Evolutionary conservation across 2,113 vertebrate species (phyloP).

Genomic region (Erpornis zantholeuca): DNA sequence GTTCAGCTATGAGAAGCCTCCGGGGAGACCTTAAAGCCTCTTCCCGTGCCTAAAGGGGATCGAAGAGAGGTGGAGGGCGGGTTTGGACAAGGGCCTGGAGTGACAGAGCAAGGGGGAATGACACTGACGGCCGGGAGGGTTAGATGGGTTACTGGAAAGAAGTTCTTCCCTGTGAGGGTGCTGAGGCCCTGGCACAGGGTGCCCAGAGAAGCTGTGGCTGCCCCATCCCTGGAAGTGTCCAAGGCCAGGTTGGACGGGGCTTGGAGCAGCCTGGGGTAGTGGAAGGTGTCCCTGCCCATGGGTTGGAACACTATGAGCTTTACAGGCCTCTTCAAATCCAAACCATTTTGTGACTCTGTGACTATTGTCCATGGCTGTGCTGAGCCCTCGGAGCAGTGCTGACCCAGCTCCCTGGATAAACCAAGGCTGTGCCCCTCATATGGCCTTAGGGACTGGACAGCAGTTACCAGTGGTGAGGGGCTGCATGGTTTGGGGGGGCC

Average conservation of each 20-base stretch:
- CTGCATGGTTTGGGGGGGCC: background rate
- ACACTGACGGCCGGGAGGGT: background rate
- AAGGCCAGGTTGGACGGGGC: accelerated
- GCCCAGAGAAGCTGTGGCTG: background rate
- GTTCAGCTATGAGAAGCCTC: background rate
- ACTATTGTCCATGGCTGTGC: background rate
- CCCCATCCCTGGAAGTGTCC: background rate
- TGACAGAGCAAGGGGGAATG: background rate
- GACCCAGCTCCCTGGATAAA: accelerated
- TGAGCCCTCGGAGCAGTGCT: background rate
- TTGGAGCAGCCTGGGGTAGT: background rate
- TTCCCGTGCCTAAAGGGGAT: background rate
- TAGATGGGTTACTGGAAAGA: background rate
- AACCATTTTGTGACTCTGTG: background rate
- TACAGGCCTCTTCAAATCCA: background rate
- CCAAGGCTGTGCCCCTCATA: accelerated
- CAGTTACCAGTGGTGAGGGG: too few relatives aligned
- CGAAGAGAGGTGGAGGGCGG: background rate
- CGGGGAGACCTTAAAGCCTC: background rate
- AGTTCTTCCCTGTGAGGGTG: background rate
- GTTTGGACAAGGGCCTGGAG: background rate
- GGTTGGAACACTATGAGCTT: background rate
- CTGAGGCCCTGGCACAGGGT: background rate
- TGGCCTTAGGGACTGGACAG: background rate
- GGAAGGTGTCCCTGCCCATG: background rate